phyloP scores from a whole-genome alignment of 2,888 invertebrate genomes.

The Oeneis ivallda region DNA sequence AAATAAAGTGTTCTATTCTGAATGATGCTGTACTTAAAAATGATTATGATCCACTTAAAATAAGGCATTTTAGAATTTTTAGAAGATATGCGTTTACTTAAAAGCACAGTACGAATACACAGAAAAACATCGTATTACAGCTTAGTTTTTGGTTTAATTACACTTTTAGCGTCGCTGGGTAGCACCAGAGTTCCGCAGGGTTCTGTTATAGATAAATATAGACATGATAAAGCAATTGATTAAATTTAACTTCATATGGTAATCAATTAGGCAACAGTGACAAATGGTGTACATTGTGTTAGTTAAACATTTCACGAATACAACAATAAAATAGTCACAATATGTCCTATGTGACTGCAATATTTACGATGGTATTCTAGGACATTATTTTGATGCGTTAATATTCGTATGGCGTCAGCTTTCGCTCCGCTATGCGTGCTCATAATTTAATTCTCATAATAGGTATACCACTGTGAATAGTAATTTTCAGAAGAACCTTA shows the following conservation, averaged over 20 bases:
- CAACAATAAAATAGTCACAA: constrained; percentile 19
- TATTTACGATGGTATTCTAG: constrained; percentile 22
- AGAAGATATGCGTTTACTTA: too few relatives aligned
- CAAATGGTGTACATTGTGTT: constrained; percentile 8
- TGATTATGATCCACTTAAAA: too few relatives aligned
- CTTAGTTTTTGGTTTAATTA: too few relatives aligned
- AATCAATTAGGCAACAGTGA: constrained; percentile 1
- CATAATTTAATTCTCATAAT: constrained; percentile 38
- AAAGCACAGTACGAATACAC: too few relatives aligned
- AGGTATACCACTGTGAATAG: constrained; percentile 26
- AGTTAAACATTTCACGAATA: constrained; percentile 15
- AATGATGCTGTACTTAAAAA: too few relatives aligned
- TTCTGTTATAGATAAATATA: too few relatives aligned
- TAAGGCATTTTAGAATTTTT: too few relatives aligned
- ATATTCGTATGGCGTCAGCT: constrained; percentile 34
- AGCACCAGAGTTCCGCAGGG: too few relatives aligned
- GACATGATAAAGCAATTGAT: neutral
- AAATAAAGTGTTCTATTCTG: too few relatives aligned
- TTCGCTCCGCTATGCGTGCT: constrained; percentile 35
- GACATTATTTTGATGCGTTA: constrained; percentile 30
- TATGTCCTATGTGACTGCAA: constrained; percentile 28
- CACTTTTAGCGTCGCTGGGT: too few relatives aligned
- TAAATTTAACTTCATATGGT: neutral
- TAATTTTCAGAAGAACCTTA: constrained; percentile 29
- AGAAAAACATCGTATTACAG: too few relatives aligned